phyloP scores from a whole-genome alignment of 1,140 invertebrate species.

The Drosophila tsacasi region DNA sequence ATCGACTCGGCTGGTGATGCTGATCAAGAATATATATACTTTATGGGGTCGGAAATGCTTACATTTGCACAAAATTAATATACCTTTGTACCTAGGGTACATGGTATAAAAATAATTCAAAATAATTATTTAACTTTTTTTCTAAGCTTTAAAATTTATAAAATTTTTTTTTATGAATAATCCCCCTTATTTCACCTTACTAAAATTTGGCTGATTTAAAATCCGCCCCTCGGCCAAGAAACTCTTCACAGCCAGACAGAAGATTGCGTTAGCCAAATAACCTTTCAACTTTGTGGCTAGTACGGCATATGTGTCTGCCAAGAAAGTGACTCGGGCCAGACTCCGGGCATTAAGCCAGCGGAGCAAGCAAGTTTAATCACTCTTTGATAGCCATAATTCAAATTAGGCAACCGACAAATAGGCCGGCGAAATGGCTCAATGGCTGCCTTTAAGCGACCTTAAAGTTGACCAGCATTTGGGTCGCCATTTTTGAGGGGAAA shows the following conservation, averaged over 20 bases:
- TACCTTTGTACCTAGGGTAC: no score
- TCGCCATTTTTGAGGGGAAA: conserved; percentile 13
- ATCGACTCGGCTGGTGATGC: no score
- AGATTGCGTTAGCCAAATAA: conserved; percentile 31
- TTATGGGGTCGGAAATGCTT: no score
- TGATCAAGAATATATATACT: no score
- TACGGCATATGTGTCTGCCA: conserved; percentile 55
- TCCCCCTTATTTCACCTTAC: not conserved
- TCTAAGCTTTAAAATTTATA: no score
- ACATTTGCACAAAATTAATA: no score
- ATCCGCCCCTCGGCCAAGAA: not conserved
- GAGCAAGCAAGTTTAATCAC: conserved; percentile 70
- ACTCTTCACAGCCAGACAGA: conserved; percentile 5
- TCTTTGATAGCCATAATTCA: conserved; percentile 81
- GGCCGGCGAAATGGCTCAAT: conserved; percentile 38
- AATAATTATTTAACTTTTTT: no score
- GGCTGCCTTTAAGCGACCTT: conserved; percentile 65
- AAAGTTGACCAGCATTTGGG: conserved; percentile 66
- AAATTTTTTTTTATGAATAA: no score
- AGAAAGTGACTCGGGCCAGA: conserved; percentile 44
- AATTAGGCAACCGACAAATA: conserved; percentile 78
- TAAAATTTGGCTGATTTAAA: conserved; percentile 11
- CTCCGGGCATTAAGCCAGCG: conserved; percentile 55
- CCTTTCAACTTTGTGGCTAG: conserved; percentile 23
- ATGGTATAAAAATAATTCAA: no score